Conservation (phyloP, 1,140 invertebrate species). For the Camponotus vicinus region DNA sequence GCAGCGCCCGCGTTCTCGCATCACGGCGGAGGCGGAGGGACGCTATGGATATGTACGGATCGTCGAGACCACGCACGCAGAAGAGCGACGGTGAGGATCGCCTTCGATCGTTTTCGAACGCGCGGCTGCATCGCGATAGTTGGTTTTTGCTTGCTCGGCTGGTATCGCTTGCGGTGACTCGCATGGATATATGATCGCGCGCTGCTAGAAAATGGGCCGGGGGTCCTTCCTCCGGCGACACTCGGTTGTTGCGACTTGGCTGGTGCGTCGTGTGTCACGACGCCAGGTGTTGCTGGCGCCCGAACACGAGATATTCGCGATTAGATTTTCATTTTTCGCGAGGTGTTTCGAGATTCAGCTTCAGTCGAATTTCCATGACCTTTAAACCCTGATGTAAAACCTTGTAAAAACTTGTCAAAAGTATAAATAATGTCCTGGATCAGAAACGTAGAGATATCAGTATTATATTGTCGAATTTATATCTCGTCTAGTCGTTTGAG, state of each 20-base stretch:
- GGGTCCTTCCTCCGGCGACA: conserved; percentile 54
- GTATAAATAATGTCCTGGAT: neutral
- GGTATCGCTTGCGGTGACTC: conserved; percentile 68
- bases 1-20: conserved; percentile 65
- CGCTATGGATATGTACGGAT: conserved; percentile 84
- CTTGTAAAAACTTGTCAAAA: neutral
- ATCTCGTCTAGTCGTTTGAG: conserved; percentile 1
- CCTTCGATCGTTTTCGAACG: conserved; percentile 30
- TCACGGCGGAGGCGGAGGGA: conserved; percentile 70
- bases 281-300: neutral
- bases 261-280: neutral
- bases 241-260: conserved; percentile 39
- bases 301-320: conserved; percentile 29
- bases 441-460: conserved; percentile 13
- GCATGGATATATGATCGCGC: conserved; percentile 67
- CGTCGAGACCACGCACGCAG: conserved; percentile 81
- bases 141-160: conserved; percentile 63
- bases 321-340: too few relatives aligned
- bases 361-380: too few relatives aligned
- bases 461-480: neutral
- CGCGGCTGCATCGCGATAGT: neutral
- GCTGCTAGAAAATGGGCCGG: conserved; percentile 48
- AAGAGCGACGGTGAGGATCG: conserved; percentile 83
- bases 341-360: too few relatives aligned
- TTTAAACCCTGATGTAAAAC: too few relatives aligned